A percentile compares a stretch with the other conserved stretches of the same genome.
Conservation (phyloP, 2,797 vertebrate genomes). For the Propithecus perrieri region DNA sequence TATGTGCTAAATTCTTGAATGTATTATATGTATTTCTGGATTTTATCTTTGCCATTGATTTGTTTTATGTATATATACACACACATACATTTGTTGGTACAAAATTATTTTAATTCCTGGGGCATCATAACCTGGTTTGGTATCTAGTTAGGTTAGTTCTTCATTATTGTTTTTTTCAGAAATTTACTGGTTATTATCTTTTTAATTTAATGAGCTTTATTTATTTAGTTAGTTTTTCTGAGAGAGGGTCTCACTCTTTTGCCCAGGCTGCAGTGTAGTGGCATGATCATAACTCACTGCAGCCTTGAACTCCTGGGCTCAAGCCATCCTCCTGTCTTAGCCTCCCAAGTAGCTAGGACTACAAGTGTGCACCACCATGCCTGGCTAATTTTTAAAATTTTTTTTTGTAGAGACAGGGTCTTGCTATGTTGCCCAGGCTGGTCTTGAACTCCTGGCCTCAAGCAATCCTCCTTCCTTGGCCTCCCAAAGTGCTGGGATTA, state of each 20-base stretch:
- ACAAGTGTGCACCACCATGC: no score
- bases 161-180: background rate
- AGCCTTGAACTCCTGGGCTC: no score
- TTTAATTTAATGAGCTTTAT: background rate
- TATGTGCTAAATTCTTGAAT: background rate
- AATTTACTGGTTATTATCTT: background rate
- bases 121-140: background rate
- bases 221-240: no score
- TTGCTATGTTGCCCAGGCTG: no score
- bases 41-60: background rate
- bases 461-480: background rate
- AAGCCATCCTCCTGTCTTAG: no score
- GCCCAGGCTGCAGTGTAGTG: no score
- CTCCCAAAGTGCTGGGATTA: background rate
- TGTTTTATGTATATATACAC: background rate
- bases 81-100: background rate
- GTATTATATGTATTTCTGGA: background rate
- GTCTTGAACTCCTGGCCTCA: background rate
- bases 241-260: no score
- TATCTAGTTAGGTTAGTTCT: background rate
- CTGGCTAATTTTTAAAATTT: no score
- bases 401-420: no score
- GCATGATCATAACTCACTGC: no score
- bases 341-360: no score
- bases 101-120: background rate